These are phyloP conservation scores for Theocolax elegans DNA, from an alignment of 1,140 invertebrate species.

Conservation along the genomic window DNA sequence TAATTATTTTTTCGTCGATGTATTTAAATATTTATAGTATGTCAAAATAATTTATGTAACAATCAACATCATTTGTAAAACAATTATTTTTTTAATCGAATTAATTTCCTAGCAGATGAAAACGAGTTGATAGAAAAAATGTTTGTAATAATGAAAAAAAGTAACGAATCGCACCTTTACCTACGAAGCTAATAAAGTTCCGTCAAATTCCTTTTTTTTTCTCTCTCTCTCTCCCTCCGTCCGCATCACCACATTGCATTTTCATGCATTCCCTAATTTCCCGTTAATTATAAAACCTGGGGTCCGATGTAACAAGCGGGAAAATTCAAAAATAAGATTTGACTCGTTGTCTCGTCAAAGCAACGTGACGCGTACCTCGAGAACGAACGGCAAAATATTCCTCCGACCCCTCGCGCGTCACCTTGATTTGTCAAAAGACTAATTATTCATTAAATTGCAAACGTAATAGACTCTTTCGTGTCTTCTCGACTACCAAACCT, in stretches of 20 bases:
- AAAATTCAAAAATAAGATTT: not conserved
- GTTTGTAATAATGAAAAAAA: too few species aligned
- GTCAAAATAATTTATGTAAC: too few species aligned
- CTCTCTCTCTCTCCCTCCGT: too few species aligned
- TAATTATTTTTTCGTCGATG: too few species aligned
- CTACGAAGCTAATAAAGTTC: not conserved
- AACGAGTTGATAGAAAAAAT: too few species aligned
- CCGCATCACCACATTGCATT: not conserved
- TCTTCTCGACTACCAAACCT: not conserved
- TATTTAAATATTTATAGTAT: too few species aligned
- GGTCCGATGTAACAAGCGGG: not conserved
- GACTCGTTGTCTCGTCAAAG: not conserved
- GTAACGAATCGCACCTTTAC: too few species aligned
- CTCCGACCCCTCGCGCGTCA: not conserved
- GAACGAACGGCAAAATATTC: constrained; percentile 3
- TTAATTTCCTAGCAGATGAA: too few species aligned
- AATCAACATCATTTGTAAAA: too few species aligned
- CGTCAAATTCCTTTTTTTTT: not conserved
- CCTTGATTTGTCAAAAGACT: constrained; percentile 25
- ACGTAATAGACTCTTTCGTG: not conserved
- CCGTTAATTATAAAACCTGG: not conserved
- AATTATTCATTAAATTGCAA: constrained; percentile 5
- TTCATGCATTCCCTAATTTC: not conserved
- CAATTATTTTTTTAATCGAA: too few species aligned
- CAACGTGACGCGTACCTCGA: not conserved